Evolutionary conservation across 2,888 invertebrate species (phyloP).

Genomic region (Agapostemon virescens): DNA sequence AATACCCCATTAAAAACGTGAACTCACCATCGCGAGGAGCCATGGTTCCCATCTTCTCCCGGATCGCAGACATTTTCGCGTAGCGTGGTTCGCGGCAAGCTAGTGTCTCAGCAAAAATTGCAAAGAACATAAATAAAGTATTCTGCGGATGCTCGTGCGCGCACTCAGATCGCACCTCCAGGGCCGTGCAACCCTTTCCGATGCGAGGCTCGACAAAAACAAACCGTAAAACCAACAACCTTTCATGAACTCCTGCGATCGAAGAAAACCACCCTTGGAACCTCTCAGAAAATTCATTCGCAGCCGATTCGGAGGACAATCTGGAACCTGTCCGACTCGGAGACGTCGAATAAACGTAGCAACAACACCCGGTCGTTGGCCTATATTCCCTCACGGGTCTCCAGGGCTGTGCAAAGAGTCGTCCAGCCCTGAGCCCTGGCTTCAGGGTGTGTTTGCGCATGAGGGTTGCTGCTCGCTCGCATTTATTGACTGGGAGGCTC

Average conservation of each 20-base stretch:
- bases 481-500: conserved; percentile 73
- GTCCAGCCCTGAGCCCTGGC: conserved; percentile 42
- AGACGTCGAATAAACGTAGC: background rate
- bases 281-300: background rate
- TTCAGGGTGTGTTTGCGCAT: conserved; percentile 70
- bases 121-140: conserved; percentile 62
- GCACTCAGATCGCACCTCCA: conserved; percentile 55
- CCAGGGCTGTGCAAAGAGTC: background rate
- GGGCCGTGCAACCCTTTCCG: conserved; percentile 40
- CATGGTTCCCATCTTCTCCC: conserved; percentile 8
- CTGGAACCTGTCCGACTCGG: background rate
- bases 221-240: background rate
- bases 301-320: background rate
- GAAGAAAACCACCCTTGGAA: background rate
- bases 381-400: conserved; percentile 14
- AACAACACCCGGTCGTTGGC: conserved; percentile 42
- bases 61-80: conserved; percentile 6
- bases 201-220: no score
- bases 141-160: conserved; percentile 59
- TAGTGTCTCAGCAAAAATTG: conserved; percentile 44
- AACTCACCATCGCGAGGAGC: conserved; percentile 38
- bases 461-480: conserved; percentile 66
- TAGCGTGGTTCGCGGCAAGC: conserved; percentile 29
- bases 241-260: background rate
- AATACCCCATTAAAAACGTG: background rate